Evolutionary conservation across 2,113 vertebrate species (phyloP).

Genomic region (Columbina picui): DNA sequence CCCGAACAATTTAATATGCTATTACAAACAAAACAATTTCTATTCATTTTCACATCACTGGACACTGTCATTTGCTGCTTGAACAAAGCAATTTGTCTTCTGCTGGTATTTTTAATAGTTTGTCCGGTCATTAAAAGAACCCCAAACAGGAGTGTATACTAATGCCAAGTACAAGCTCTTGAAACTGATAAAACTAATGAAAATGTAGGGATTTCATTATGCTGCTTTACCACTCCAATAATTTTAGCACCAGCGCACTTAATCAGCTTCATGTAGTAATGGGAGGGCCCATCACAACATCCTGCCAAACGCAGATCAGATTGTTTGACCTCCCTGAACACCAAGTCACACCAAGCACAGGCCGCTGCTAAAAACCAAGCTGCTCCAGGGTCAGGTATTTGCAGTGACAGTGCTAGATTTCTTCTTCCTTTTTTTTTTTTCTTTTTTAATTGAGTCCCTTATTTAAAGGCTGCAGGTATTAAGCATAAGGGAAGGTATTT

Average conservation of each 20-base stretch:
- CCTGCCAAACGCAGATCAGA: neutral
- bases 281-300: neutral
- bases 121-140: neutral
- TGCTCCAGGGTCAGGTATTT: neutral
- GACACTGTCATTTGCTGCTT: neutral
- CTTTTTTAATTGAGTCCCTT: neutral
- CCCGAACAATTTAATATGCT: neutral
- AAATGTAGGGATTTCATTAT: neutral
- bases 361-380: neutral
- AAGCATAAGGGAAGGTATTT: neutral
- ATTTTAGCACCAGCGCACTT: neutral
- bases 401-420: rapidly evolving
- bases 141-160: rapidly evolving
- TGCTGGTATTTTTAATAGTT: neutral
- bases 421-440: too few species aligned
- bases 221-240: neutral
- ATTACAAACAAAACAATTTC: neutral
- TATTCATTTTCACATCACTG: neutral
- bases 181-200: neutral
- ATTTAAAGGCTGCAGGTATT: neutral
- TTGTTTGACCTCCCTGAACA: neutral
- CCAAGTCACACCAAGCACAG: neutral
- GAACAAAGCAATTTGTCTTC: neutral
- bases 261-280: neutral
- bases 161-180: neutral